Evolutionary conservation across 1,140 invertebrate genomes (phyloP), one percentile per base, ranked within the genome.

Genomic region (Drosophila dunni): DNA sequence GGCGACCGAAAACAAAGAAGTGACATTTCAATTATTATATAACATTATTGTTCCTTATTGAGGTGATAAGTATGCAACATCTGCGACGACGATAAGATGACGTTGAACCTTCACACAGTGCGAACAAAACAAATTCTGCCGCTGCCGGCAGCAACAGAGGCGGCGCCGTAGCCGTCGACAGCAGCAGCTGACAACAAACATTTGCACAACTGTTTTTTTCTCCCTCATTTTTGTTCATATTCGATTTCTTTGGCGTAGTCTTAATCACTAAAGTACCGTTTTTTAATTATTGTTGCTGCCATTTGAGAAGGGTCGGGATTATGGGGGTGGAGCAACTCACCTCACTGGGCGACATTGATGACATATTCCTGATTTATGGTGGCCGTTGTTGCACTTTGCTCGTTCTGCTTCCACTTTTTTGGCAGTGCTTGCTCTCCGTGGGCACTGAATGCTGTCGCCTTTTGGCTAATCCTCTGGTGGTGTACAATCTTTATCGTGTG

Each of bases 271-370:
- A 46, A 11, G 7, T 7, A 3, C 34, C 1, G n/a, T 24, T 24
- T n/a, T 33, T 50, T 3, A 29, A 48, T 34, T 61, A 36, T 20
- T 42, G 15, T 36, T 24, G 36, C 33, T 61, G 42, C 2, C 29
- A 74, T 36, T 34, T 15, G 7, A 6, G 33, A 17, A 40, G 17
- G 33, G 36, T 36, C 10, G 10, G 9, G 45, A 33, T 29, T 29
- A 4, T 29, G 1, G 24, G 24, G 24, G 2, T 29, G 42, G 1
- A 33, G 44, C 15, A 53, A 75, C 84, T 89, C 54, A 89, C 84
- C 84, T 89, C 84, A 58, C 84, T 89, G 40, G 84, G 84, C 64
- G 84, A 89, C 84, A 83, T 89, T 50, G 85, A 78, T 45, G 84
- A 76, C 82, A 86, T 89, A 36, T 45, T 78, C 61, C 53, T 67